Base-by-base conservation (phyloP, 2,113 vertebrate genomes). In the Brachyistius frenatus region DNA sequence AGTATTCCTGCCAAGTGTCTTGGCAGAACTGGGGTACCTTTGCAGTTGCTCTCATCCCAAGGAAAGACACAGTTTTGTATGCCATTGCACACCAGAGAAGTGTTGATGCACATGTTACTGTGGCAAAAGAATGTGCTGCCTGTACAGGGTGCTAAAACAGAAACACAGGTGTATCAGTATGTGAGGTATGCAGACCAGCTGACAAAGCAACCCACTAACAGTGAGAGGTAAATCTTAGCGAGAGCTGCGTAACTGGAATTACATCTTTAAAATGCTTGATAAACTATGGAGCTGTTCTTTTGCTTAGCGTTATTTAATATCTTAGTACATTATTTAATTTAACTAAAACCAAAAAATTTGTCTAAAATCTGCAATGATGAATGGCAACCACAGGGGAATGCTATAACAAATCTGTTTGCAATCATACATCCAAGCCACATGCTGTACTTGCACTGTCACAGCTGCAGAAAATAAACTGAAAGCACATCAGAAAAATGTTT, bases 41-140 rank as follows among this genome's bases (percentile, higher is more conserved):
- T 96, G 88, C 98, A 99, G 78, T 97, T 97, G 82, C 97, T 96
- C 90, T 99, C 98, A 78, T 99, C 98, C 97, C 98, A 99, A 15
- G 98, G 97, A 80, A 98, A 99, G 16, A 98, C 96, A 83, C 98
- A 99, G 93, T 99, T 99, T 68, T 99, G 98, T 64, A 99, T 91
- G 53, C 97, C 98, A 36, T 99, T 99, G 87, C 98, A 99, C 80
- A 98, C 97, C 84, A 99, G 94, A 74, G 97, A 97, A 83, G 94
- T 97, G 92, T 99, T 99, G 96, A 99, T 98, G 92, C 98, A 99
- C 98, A 99, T 99, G 94, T 97, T 98, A 89, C 96, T 99, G 86
- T 99, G 96, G 91, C 98, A 99, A 88, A 99, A 99, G 90, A 97
- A 99, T 13, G 96, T 93, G 80, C 89, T 93, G 68, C 94, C 89